Base-by-base conservation (phyloP, 2,888 invertebrate species). In the Drosophila mercatorum region DNA sequence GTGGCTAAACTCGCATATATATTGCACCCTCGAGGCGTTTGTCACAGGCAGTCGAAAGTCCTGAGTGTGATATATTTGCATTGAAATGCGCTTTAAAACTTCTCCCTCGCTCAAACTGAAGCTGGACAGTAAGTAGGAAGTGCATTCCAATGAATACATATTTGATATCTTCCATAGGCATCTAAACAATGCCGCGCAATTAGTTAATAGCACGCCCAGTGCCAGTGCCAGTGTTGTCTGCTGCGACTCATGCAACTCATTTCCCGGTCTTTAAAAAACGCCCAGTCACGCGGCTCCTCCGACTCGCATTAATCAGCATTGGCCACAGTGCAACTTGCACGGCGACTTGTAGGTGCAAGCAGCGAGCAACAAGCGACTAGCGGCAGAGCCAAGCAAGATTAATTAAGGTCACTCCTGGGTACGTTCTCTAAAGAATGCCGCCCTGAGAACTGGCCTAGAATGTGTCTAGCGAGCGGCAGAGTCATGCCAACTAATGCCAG, bases 331-430 rank as follows among this genome's bases (percentile, higher is more conserved):
- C 67, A 41, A 41, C 3, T 55, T 55, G 64, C 68, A 67, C 67
- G 70, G 62, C 68, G 60, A 67, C 70, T 78, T 68, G 71, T 65
- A 71, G 65, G 61, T 59, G 53, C 66, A 60, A 40, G 52, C 44
- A 40, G 10, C 65, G 31, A 44, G 51, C 63, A 47, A 26, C 72
- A 51, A 36, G 56, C 65, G 31, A 40, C 72, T 46, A 38, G 60
- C 66, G 26, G 66, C 38, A 12, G 36, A 43, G 41, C 68, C 49
- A 72, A 81, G 86, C 49, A 72, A 84, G 86, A 86, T 88, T 86
- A 89, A 89, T 86, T 89, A 85, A 88, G 88, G 90, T 82, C 90
- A 89, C 61, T 44, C 67, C 62, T 43, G 60, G 72, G 86, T 61
- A 59, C 68, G 26, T 28, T 53, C 67, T 74, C 67, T 56, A 75